Evolutionary conservation across 2,113 vertebrate species (phyloP).

Genomic region (Nothocercus julius): DNA sequence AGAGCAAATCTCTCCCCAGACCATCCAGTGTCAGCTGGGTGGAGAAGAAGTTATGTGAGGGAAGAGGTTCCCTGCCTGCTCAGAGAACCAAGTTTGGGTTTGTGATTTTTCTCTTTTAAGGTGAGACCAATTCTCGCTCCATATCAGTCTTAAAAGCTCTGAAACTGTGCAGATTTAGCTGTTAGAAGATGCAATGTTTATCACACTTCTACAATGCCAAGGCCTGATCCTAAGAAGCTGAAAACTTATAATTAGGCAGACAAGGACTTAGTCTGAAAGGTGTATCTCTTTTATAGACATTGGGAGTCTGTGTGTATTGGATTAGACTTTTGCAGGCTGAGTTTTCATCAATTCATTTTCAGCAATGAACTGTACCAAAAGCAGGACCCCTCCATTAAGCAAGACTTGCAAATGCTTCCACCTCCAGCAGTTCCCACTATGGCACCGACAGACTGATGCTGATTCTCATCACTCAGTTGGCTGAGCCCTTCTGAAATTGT

Average conservation of each 20-base stretch:
- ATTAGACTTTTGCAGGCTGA: background rate
- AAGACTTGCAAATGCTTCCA: constrained; percentile 37
- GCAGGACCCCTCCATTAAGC: constrained; percentile 32
- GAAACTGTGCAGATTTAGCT: background rate
- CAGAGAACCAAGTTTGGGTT: background rate
- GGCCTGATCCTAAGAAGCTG: background rate
- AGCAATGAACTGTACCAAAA: constrained; percentile 17
- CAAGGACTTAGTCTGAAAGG: background rate
- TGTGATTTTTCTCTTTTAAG: background rate
- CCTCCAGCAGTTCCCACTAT: constrained; percentile 27
- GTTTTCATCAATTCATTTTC: background rate
- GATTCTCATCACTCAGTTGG: constrained; percentile 39
- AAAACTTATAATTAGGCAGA: constrained; percentile 15
- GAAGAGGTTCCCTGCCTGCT: background rate
- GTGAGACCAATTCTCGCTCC: background rate
- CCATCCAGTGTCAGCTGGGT: background rate
- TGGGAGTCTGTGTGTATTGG: background rate
- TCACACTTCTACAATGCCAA: background rate
- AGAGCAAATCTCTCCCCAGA: background rate
- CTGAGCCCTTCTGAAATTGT: constrained; percentile 20
- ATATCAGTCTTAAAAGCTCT: background rate
- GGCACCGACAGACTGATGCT: constrained; percentile 38
- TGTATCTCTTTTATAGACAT: background rate
- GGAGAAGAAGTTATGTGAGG: background rate
- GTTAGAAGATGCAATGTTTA: background rate